A percentile compares a stretch with the other conserved stretches of the same genome.
Evolutionary conservation across 2,797 vertebrate genomes (phyloP).

Genomic region (Sphenodon punctatus): DNA sequence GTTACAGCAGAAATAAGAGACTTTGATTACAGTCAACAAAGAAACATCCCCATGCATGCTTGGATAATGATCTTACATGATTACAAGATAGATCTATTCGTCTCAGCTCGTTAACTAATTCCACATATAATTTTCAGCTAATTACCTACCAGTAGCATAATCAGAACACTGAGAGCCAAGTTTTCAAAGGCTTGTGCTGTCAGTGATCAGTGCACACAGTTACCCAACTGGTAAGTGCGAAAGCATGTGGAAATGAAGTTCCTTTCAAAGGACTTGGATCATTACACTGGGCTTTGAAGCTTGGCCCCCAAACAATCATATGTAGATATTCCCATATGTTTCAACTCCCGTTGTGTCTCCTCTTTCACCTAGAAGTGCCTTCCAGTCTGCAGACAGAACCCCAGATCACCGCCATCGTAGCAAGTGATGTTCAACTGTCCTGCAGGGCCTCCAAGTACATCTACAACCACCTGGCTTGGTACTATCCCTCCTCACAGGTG

Average conservation of each 20-base stretch:
- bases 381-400: constrained; percentile 50
- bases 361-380: constrained; percentile 54
- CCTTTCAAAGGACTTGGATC: accelerated
- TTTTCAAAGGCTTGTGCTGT: not conserved
- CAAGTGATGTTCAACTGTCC: constrained; percentile 76
- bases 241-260: not conserved
- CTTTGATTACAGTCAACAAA: not conserved
- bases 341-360: not conserved
- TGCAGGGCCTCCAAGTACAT: constrained; percentile 86
- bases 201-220: not conserved
- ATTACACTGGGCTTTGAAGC: not conserved
- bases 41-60: not conserved
- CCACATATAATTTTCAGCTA: constrained; percentile 11
- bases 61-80: not conserved
- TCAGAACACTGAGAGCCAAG: not conserved
- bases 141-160: not conserved
- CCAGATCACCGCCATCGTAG: constrained; percentile 72
- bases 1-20: not conserved
- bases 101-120: constrained; percentile 9
- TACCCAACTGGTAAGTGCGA: not conserved
- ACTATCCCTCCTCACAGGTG: constrained; percentile 69
- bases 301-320: not conserved
- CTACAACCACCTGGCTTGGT: constrained; percentile 83
- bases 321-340: not conserved
- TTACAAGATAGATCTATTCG: not conserved